Evolutionary conservation across 2,113 vertebrate species (phyloP).

Genomic region (Malurus elegans): DNA sequence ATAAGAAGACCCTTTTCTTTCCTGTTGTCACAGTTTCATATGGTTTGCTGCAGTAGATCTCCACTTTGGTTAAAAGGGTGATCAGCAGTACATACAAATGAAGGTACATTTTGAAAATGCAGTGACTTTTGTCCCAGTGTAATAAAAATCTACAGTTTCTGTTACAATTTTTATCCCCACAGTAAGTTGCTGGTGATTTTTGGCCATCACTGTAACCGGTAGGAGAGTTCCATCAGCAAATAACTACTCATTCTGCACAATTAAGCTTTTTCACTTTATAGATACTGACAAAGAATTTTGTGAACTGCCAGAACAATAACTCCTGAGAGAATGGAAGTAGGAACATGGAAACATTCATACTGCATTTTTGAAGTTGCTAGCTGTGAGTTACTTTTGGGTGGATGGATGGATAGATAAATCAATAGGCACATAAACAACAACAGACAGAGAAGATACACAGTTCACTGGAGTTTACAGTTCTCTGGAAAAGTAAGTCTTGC

Average conservation of each 20-base stretch:
- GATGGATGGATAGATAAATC: neutral
- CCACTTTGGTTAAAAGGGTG: neutral
- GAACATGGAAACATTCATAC: neutral
- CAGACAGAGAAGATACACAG: neutral
- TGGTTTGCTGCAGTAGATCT: neutral
- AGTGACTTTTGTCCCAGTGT: neutral
- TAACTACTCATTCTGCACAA: neutral
- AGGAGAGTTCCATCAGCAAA: neutral
- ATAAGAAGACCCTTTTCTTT: neutral
- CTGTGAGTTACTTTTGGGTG: neutral
- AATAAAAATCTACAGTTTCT: neutral
- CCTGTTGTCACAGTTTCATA: neutral
- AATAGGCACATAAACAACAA: slow-evolving; percentile 22
- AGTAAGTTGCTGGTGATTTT: neutral
- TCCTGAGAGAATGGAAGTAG: neutral
- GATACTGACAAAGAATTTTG: neutral
- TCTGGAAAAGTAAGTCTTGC: slow-evolving; percentile 8
- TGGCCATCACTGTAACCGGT: neutral
- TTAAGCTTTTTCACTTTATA: slow-evolving; percentile 30
- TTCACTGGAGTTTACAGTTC: slow-evolving; percentile 29
- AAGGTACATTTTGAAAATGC: neutral
- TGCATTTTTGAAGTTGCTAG: neutral
- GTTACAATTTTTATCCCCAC: neutral
- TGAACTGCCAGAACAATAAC: slow-evolving; percentile 2
- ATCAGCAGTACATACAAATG: neutral